Base-by-base conservation (phyloP, 1,140 invertebrate genomes). In the Drosophila mojavensis region DNA sequence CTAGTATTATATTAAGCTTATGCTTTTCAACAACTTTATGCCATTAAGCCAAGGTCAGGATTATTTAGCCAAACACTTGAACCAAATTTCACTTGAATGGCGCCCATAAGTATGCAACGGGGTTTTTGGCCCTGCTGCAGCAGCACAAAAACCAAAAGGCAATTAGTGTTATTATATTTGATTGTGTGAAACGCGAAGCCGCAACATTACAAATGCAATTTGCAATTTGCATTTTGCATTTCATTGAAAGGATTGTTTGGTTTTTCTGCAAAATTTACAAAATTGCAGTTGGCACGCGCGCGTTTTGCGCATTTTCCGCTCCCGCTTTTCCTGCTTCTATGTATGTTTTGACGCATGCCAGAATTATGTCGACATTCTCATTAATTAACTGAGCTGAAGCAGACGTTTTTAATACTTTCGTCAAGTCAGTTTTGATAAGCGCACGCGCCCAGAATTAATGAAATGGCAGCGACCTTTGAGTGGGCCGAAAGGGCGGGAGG, bases 361-460 rank as follows among this genome's bases (percentile, higher is more conserved):
- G 20, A 47, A 61, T 30, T 28, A 41, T 60, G 64, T 56, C 54
- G 47, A 51, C 47, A 64, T 63, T 64, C 63, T 74, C 69, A 75
- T 88, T 88, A 88, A 88, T 88, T 88, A 89, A 80, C 53, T 51
- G 33, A 70, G 66, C 58, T 50, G 45, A 78, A 79, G 66, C 70
- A 66, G 79, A 74, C 84, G 55, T 63, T 77, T 79, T 73, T 76
- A 73, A 64, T 55, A 76, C 82, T 50, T 58, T 65, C 39, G 50
- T 66, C 55, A 66, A 58, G 63, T 59, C 61, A 39, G 56, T 82
- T 73, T 72, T 79, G 76, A 86, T 82, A 79, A 68, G 73, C 65
- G 51, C 51, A 39, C 76, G 74, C 83, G 63, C 50, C 70, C 39
- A 13, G 59, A 88, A 83, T 88, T 88, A 89, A 88, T 88, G 86